Base-by-base conservation (phyloP, 1,140 invertebrate species). In the Zaprionus tsacasi region DNA sequence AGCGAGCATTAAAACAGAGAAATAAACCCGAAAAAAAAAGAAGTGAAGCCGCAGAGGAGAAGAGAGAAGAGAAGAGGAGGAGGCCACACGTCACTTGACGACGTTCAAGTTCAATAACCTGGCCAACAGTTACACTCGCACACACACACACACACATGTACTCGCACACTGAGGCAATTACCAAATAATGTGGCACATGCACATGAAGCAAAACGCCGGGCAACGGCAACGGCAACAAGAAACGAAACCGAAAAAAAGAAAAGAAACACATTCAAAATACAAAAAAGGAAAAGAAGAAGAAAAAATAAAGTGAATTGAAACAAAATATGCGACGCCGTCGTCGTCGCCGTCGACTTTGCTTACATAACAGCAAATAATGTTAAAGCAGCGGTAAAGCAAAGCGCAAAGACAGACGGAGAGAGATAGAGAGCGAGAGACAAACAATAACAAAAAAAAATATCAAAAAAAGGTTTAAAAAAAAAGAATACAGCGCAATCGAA, bases 301-400 rank as follows among this genome's bases (percentile, higher is more conserved):
- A 59, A 60, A 71, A 52, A 54, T 45, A 45, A 74, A 74, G 66
- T 70, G 58, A 77, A 77, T 77, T 77, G 75, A 74, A 83, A 72
- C 72, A 79, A 88, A 83, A 85, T 89, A 88, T 89, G 82, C 79
- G 72, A 33, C 61, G 65, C 27, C n/a, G 56, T 5, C 71, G 38
- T 38, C 61, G 65, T 17, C n/a, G 56, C 5, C 71, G 38, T 48
- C 59, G 70, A 45, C 60, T 67, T 85, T 85, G 85, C 85, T 88
- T 88, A 88, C 85, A 88, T 88, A 88, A 89, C 85, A 89, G 83
- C 85, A 88, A 88, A 88, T 88, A 88, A 89, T 88, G 81, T 83
- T 89, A 71, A 81, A 83, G 83, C 83, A 88, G 85, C 83, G 83
- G 83, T 88, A 88, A 87, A 87, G 83, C 80, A 88, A 82, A 87